A percentile compares a stretch with the other conserved stretches of the same genome.
These are phyloP conservation scores for Channallabes apus DNA, from an alignment of 2,797 vertebrate species.

Conservation along the genomic window DNA sequence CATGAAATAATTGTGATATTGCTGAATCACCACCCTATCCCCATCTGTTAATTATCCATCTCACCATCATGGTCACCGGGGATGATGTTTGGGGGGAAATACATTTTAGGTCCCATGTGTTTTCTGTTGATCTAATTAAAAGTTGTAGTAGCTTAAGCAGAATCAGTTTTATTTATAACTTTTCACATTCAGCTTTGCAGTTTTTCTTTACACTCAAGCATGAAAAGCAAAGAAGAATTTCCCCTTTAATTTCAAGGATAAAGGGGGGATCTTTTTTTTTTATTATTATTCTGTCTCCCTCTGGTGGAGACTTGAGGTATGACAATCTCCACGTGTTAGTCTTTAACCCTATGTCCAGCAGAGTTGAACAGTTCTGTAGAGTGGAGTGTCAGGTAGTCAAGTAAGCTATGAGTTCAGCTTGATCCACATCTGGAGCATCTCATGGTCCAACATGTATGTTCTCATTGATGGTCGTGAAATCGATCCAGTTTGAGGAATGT, in stretches of 20 bases:
- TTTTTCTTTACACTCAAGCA: no score
- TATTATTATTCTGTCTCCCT: not conserved
- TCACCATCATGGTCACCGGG: not conserved
- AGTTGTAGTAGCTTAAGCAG: not conserved
- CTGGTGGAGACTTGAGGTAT: not conserved
- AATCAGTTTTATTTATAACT: no score
- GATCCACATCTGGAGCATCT: not conserved
- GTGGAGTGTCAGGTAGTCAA: not conserved
- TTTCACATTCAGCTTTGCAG: no score
- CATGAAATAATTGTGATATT: no score
- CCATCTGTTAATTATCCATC: no score
- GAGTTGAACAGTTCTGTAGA: no score
- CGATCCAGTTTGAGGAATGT: not conserved
- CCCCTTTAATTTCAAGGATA: no score
- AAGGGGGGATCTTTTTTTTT: not conserved
- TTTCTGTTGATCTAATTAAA: not conserved
- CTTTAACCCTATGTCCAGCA: not conserved
- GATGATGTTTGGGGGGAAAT: not conserved
- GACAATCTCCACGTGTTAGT: not conserved
- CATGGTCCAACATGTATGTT: not conserved
- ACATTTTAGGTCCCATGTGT: not conserved
- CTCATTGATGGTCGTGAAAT: not conserved
- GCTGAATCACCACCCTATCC: no score
- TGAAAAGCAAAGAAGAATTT: no score
- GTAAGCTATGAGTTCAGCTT: not conserved